These are phyloP conservation scores for Coptotermes formosanus DNA, from an alignment of 1,140 invertebrate species.

Conservation along the genomic window DNA sequence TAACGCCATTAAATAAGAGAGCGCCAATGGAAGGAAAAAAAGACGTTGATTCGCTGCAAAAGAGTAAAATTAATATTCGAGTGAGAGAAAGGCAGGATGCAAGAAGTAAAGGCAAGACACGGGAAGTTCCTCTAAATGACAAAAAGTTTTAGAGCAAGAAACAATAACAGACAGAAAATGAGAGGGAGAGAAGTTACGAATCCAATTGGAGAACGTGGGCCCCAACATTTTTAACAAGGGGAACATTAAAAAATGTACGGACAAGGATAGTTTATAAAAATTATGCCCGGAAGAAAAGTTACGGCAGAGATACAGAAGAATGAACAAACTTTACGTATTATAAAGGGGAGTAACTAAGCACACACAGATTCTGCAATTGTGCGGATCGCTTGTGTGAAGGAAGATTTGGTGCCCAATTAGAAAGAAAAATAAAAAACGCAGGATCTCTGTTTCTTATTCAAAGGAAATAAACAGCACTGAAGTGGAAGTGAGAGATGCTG, in stretches of 20 bases:
- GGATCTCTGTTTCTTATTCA: not conserved
- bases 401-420: not conserved
- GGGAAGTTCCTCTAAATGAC: not conserved
- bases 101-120: not conserved
- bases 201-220: not conserved
- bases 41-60: not conserved
- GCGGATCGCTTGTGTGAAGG: not conserved
- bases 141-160: not conserved
- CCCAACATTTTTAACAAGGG: not conserved
- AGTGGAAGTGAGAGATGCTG: not conserved
- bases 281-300: not conserved
- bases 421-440: not conserved
- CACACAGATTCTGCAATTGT: not conserved
- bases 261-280: not conserved
- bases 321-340: not conserved
- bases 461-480: not conserved
- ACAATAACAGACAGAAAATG: not conserved
- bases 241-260: not conserved
- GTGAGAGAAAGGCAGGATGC: not conserved
- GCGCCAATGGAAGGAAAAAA: not conserved
- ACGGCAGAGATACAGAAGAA: not conserved
- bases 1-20: slow-evolving; percentile 1
- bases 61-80: not conserved
- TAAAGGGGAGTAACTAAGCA: not conserved
- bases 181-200: not conserved